Conservation (phyloP, 2,797 vertebrate species). For the Tragelaphus oryx region DNA sequence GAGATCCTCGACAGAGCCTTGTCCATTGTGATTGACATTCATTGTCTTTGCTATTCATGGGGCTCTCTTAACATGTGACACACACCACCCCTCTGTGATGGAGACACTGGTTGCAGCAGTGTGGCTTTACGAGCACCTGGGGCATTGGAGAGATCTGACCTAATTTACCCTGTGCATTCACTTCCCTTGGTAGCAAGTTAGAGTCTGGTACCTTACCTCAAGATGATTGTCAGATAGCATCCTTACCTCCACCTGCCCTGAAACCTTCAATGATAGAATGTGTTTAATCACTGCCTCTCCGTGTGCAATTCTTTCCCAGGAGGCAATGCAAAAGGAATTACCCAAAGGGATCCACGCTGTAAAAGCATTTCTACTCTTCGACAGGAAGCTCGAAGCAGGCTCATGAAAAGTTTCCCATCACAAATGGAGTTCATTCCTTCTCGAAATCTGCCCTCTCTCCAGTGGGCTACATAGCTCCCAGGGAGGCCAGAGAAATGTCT, state of each 20-base stretch:
- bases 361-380: neutral
- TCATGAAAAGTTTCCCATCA: neutral
- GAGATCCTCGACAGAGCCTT: neutral
- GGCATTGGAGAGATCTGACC: too few species aligned
- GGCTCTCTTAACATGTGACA: neutral
- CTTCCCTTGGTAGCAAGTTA: neutral
- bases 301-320: neutral
- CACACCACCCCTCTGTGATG: rapidly evolving
- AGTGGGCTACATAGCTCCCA: neutral
- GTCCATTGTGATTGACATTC: neutral
- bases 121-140: rapidly evolving
- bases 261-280: neutral
- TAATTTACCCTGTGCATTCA: too few species aligned
- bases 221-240: rapidly evolving
- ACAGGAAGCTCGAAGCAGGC: neutral
- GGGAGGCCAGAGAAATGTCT: neutral
- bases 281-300: neutral
- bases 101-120: neutral
- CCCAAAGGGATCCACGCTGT: neutral
- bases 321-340: neutral
- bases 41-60: neutral
- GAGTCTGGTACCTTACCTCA: neutral
- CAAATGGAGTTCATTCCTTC: neutral
- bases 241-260: neutral
- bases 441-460: neutral